Base-by-base conservation (phyloP, 2,797 vertebrate species). In the Parauchenoglanis punctatus region DNA sequence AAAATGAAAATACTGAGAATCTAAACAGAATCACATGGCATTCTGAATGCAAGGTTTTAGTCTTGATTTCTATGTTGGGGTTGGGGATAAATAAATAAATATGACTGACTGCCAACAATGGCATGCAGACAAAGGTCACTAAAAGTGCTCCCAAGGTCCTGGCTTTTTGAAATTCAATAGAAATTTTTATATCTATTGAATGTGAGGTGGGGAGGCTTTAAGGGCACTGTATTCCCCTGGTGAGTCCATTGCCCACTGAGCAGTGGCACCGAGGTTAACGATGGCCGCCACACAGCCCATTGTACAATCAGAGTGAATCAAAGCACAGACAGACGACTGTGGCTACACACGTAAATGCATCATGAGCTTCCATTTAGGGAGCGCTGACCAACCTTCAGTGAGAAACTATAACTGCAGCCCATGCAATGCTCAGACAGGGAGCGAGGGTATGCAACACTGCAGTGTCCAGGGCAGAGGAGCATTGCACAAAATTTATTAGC, bases 341-440 rank as follows among this genome's bases (percentile, higher is more conserved):
- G 92, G 92, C 81, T 90, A 92, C 82, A 92, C 84, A 88, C 87
- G 92, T 91, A 91, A 93, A 89, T 91, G 92, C 94, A 92, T 94
- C 90, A 92, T 86, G 93, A 94, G 92, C 91, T 92, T 94, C 93
- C 90, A 93, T 95, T 95, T 93, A 93, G 90, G 86, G 92, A 94
- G 91, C 89, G 35, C 92, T 91, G 94, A 63, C 88, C 92, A 95
- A 93, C 93, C 88, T 93, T 95, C 94, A 94, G 88, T 0, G 40
- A 72, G 85, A 84, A 87, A 81, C 61, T 49, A 23, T 49, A 35
- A 86, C 87, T 17, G 67, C 75, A 13, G 80, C 46, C 65, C 49
- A 11, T 17, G 68, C 86, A 35, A 63, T 76, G 86, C 76, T 67
- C 78, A 44, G 87, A 88, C 59, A 84, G 77, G 59, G 17, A 73